phyloP scores from a whole-genome alignment of 2,888 invertebrate species.

The Lingula anatina region DNA sequence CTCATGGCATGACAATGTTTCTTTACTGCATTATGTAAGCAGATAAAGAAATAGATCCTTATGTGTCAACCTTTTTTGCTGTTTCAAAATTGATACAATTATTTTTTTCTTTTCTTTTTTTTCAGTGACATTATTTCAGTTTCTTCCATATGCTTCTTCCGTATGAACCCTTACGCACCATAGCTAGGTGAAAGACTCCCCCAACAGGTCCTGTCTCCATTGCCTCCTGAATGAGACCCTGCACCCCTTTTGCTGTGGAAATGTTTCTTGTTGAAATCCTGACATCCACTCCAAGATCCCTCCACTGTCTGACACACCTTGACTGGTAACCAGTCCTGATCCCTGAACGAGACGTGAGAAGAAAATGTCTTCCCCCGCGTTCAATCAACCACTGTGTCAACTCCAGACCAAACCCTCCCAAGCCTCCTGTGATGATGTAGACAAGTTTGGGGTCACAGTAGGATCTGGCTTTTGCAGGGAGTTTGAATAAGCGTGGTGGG shows the following conservation, averaged over 20 bases:
- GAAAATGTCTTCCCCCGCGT: conserved; percentile 78
- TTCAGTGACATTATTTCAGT: too few relatives aligned
- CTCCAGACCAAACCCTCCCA: conserved; percentile 96
- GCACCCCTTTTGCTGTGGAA: conserved; percentile 66
- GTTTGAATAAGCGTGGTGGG: conserved; percentile 42
- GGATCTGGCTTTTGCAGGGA: conserved; percentile 72
- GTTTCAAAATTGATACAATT: too few relatives aligned
- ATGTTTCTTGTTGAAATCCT: conserved; percentile 69
- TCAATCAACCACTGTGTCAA: conserved; percentile 63
- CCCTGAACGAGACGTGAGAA: conserved; percentile 85
- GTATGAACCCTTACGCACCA: conserved; percentile 55
- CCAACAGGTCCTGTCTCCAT: conserved; percentile 66
- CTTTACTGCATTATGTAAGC: too few relatives aligned
- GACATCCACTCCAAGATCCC: conserved; percentile 60
- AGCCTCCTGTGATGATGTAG: conserved; percentile 68
- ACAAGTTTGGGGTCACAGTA: conserved; percentile 61
- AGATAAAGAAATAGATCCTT: too few relatives aligned
- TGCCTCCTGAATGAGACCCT: conserved; percentile 64
- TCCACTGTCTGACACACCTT: conserved; percentile 67
- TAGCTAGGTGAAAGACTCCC: conserved; percentile 91
- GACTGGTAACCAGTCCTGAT: conserved; percentile 85
- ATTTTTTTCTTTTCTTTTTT: too few relatives aligned
- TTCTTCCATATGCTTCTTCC: too few relatives aligned
- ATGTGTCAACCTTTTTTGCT: too few relatives aligned
- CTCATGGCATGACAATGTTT: too few relatives aligned